Conservation (phyloP, 1,140 invertebrate species). For the Dendrolimus punctatus region DNA sequence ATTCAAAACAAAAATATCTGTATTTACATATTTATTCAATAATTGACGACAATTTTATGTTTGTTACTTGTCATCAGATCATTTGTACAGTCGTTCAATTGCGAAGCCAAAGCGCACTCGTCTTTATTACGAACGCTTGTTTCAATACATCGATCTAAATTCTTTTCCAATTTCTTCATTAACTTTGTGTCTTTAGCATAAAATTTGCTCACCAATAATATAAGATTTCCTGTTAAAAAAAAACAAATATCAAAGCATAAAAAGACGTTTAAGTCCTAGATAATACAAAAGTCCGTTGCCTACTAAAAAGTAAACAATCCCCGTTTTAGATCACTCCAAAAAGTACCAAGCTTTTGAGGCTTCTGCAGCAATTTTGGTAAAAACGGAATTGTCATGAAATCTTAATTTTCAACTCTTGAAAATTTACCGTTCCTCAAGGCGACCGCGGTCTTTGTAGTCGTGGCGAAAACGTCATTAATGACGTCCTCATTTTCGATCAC, state of each 20-base stretch:
- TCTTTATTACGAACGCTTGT: slow-evolving; percentile 26
- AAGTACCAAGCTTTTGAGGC: too few species aligned
- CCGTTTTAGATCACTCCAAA: too few species aligned
- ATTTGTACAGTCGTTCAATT: slow-evolving; percentile 53
- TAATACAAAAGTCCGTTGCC: too few species aligned
- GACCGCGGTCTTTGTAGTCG: too few species aligned
- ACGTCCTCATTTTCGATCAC: too few species aligned
- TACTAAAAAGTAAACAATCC: too few species aligned
- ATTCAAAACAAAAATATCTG: too few species aligned
- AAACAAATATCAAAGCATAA: neutral
- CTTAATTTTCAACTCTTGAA: too few species aligned
- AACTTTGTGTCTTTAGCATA: slow-evolving; percentile 48
- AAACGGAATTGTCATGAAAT: too few species aligned
- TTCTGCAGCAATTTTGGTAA: too few species aligned
- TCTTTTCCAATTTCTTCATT: slow-evolving; percentile 57
- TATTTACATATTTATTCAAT: slow-evolving; percentile 18
- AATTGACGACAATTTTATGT: slow-evolving; percentile 43
- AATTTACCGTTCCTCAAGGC: too few species aligned
- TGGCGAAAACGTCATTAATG: too few species aligned
- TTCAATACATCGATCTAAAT: slow-evolving; percentile 48
- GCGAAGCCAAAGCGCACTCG: slow-evolving; percentile 43
- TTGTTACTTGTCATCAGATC: slow-evolving; percentile 48
- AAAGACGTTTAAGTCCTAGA: neutral
- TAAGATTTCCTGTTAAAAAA: slow-evolving; percentile 8
- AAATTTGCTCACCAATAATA: slow-evolving; percentile 28